Conservation (phyloP, 2,888 invertebrate species). For the Drosophila pegasa region DNA sequence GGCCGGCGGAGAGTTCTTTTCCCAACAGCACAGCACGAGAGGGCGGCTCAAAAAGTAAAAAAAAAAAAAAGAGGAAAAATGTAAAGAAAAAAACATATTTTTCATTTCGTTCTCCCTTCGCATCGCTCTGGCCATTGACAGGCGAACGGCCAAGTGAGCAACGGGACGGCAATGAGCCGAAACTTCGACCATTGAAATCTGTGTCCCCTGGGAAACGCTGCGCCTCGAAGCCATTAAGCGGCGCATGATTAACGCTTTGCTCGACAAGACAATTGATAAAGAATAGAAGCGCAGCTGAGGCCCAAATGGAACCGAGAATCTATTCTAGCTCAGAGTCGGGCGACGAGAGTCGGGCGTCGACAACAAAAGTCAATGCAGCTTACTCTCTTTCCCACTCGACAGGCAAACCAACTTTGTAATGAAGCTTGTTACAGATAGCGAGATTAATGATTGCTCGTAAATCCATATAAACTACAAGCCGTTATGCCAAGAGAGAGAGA, state of each 20-base stretch:
- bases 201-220: conserved; percentile 59
- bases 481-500: too few species aligned
- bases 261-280: conserved; percentile 74
- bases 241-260: conserved; percentile 78
- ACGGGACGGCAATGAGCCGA: conserved; percentile 31
- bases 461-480: conserved; percentile 1
- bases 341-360: not conserved
- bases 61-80: not conserved
- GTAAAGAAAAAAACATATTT: conserved; percentile 50
- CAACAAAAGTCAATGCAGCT: conserved; percentile 39
- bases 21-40: conserved; percentile 19
- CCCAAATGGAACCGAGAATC: conserved; percentile 22
- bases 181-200: conserved; percentile 74
- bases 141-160: conserved; percentile 33
- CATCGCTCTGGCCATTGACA: conserved; percentile 52
- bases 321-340: not conserved
- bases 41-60: not conserved
- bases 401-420: conserved; percentile 14
- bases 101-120: conserved; percentile 64
- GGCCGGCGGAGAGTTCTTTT: conserved; percentile 28
- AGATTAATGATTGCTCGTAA: conserved; percentile 28
- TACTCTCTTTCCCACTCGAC: too few species aligned
- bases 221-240: conserved; percentile 69
- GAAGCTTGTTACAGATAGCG: conserved; percentile 34
- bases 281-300: conserved; percentile 40